phyloP scores from a whole-genome alignment of 2,888 invertebrate genomes.

The Amphipoea oculea region DNA sequence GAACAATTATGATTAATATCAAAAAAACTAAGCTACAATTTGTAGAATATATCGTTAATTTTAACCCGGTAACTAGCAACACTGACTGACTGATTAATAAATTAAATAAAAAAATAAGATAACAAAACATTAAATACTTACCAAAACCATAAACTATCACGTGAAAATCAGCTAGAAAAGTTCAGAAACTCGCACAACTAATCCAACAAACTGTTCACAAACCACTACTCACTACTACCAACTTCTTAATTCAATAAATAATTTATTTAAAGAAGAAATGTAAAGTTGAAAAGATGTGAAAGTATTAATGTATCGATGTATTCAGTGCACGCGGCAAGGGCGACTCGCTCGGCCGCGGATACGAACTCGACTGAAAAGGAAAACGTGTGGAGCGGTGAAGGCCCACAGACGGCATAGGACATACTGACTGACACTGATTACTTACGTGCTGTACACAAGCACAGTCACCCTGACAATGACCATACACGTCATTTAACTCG shows the following conservation, averaged over 20 bases:
- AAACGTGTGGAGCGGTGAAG: slow-evolving; percentile 25
- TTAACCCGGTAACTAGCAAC: neutral
- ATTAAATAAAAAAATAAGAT: neutral
- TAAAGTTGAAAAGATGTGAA: slow-evolving; percentile 33
- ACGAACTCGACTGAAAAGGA: slow-evolving; percentile 60
- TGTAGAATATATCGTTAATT: neutral
- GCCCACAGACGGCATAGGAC: slow-evolving; percentile 30
- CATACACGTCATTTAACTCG: slow-evolving; percentile 33
- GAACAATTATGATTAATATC: too few relatives aligned
- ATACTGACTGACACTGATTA: slow-evolving; percentile 24
- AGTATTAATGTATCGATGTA: slow-evolving; percentile 41
- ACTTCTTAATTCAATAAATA: slow-evolving; percentile 27
- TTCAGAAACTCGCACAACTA: slow-evolving; percentile 46
- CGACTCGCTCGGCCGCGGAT: slow-evolving; percentile 60
- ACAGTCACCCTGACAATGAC: slow-evolving; percentile 45
- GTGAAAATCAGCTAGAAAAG: slow-evolving; percentile 38
- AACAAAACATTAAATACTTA: slow-evolving; percentile 41
- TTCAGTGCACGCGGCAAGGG: slow-evolving; percentile 27
- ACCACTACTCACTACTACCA: slow-evolving; percentile 28
- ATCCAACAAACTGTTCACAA: slow-evolving; percentile 43
- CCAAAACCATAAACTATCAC: slow-evolving; percentile 22
- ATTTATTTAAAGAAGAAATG: slow-evolving; percentile 2
- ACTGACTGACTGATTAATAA: neutral
- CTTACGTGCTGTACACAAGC: slow-evolving; percentile 19
- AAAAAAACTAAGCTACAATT: too few relatives aligned